Base-by-base conservation (phyloP, 2,113 vertebrate species). In the Pycnonotus jocosus region DNA sequence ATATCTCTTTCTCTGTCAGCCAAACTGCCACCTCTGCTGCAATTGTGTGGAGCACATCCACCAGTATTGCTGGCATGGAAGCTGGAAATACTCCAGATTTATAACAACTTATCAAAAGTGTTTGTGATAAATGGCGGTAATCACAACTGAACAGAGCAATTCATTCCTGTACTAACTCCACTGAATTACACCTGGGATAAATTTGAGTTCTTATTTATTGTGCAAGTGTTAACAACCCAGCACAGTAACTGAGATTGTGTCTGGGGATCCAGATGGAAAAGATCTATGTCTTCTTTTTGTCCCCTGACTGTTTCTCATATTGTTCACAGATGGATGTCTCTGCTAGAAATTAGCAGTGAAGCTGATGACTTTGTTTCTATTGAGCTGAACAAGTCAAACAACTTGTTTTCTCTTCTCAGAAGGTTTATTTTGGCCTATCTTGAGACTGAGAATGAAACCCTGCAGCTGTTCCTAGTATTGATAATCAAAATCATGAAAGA, bases 141-240 rank as follows among this genome's bases (percentile, higher is more conserved):
- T 90, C 57, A 33, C 48, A 69, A 44, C 78, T 3, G 6, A 91
- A 64, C 73, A 56, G 35, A 91, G 61, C 31, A 90, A 91, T 90
- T 91, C 22, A 57, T 90, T 79, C 78, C 57, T 53, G 37, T 69
- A 61, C 78, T 76, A 91, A 85, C 61, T 74, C 38, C 1, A 2
- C 44, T 74, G 57, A 84, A 78, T 91, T 96, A 87, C 73, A 95
- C 70, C 65, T 91, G 90, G 96, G 90, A 94, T 72, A 85, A 90
- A 91, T 88, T 72, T 79, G 48, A 53, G 35, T 37, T 50, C 37
- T 85, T 95, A 95, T 91, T 96, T 96, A 90, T 56, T 38, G n/a
- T 64, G n/a, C 48, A 72, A 83, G 44, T 33, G 73, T 47, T 72
- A 72, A 62, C 33, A 85, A 31, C 61, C 9, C 73, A 72, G 48